Percentiles rank a stretch among this genome's conserved stretches.
Evolutionary conservation across 2,888 invertebrate genomes (phyloP).

Genomic region (Asteroscopus sphinx): DNA sequence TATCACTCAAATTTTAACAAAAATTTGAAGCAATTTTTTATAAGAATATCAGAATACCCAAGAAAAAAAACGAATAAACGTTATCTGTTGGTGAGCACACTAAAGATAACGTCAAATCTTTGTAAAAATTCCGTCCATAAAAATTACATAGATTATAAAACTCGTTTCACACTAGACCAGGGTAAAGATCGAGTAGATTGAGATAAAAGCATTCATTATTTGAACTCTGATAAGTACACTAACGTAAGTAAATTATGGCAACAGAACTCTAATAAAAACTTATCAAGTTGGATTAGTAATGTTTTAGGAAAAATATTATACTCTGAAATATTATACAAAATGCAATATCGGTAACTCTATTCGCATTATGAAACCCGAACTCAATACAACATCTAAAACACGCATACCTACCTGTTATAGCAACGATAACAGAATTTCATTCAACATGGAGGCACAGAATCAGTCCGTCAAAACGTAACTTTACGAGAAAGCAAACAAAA

Average conservation of each 20-base stretch:
- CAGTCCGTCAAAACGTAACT: neutral
- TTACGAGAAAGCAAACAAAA: neutral
- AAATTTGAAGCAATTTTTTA: too few species aligned
- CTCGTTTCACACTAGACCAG: neutral
- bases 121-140: conserved; percentile 1
- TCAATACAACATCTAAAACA: conserved; percentile 19
- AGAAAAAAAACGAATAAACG: neutral
- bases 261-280: too few species aligned
- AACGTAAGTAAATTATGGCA: too few species aligned
- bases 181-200: conserved; percentile 16
- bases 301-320: too few species aligned
- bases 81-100: neutral
- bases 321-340: too few species aligned
- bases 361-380: conserved; percentile 27
- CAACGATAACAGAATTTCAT: conserved; percentile 23
- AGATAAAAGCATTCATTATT: conserved; percentile 28
- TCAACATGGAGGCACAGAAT: conserved; percentile 4
- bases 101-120: conserved; percentile 5
- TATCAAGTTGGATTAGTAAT: too few species aligned
- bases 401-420: conserved; percentile 21
- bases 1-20: too few species aligned
- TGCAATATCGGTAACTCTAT: conserved; percentile 18
- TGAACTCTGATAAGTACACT: conserved; percentile 6
- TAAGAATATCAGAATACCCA: too few species aligned
- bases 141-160: conserved; percentile 19